Conservation (phyloP, 2,888 invertebrate species). For the Eupithecia vulgata region DNA sequence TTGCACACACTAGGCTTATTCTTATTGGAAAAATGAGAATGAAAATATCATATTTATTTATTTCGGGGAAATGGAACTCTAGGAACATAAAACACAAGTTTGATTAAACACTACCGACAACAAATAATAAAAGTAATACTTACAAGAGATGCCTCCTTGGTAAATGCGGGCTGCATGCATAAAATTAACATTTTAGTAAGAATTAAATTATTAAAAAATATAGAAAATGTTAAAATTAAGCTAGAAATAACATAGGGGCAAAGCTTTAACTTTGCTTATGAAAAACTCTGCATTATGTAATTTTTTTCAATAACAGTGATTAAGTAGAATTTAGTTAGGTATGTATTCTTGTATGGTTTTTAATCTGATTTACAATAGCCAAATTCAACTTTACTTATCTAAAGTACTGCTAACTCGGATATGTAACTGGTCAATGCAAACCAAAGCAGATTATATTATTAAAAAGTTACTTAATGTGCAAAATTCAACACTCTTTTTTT, state of each 20-base stretch:
- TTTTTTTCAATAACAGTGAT: neutral
- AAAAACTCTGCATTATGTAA: neutral
- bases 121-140: conserved; percentile 60
- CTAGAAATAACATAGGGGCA: neutral
- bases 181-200: conserved; percentile 67
- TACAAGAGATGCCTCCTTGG: conserved; percentile 80
- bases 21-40: neutral
- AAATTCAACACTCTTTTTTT: neutral
- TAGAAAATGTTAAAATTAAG: conserved; percentile 39
- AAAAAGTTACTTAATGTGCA: neutral
- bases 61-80: neutral
- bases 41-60: neutral
- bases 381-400: neutral
- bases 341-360: neutral
- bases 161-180: conserved; percentile 83
- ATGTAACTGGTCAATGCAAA: neutral
- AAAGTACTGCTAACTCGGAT: neutral
- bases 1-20: neutral
- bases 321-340: neutral
- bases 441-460: neutral
- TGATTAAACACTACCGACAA: neutral
- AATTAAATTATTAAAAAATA: conserved; percentile 36
- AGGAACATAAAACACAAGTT: neutral
- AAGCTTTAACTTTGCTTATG: neutral
- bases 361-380: neutral